Evolutionary conservation across 23 tunicate species (phyloP).

Genomic region (Botrylloides violaceus): DNA sequence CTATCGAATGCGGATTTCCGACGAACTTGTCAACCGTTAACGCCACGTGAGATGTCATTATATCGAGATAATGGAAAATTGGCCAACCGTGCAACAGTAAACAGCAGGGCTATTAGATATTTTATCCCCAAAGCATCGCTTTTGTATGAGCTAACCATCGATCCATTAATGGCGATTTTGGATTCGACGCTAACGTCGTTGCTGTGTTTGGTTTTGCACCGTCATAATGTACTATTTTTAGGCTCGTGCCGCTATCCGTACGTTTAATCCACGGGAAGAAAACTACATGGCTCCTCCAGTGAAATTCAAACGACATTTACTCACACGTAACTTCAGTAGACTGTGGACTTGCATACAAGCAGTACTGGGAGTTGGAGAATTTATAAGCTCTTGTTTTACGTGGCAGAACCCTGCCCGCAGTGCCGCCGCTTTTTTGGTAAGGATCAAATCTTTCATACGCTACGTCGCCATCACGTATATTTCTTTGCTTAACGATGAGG

Average conservation of each 20-base stretch:
- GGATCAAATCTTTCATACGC: conserved; percentile 10
- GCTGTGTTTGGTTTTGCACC: no score
- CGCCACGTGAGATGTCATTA: no score
- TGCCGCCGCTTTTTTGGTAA: conserved; percentile 37
- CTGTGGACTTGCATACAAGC: conserved; percentile 73
- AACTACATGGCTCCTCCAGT: conserved; percentile 51
- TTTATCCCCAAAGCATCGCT: no score
- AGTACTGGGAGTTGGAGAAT: conserved; percentile 49
- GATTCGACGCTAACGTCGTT: no score
- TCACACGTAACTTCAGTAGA: conserved; percentile 51
- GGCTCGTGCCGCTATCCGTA: conserved; percentile 80
- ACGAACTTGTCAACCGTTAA: no score
- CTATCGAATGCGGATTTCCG: no score
- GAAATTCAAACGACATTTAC: conserved; percentile 55
- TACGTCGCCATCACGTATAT: not conserved
- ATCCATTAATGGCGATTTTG: no score
- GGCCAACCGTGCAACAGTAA: no score
- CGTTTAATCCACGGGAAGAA: conserved; percentile 71
- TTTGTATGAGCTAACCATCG: no score
- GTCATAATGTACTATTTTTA: no score
- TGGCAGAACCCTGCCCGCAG: conserved; percentile 66
- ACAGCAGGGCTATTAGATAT: no score
- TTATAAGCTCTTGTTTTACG: conserved; percentile 80
- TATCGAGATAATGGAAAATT: no score
- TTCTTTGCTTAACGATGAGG: not conserved